These are phyloP conservation scores for Listronotus bonariensis DNA, from an alignment of 1,140 invertebrate species.

Conservation along the genomic window DNA sequence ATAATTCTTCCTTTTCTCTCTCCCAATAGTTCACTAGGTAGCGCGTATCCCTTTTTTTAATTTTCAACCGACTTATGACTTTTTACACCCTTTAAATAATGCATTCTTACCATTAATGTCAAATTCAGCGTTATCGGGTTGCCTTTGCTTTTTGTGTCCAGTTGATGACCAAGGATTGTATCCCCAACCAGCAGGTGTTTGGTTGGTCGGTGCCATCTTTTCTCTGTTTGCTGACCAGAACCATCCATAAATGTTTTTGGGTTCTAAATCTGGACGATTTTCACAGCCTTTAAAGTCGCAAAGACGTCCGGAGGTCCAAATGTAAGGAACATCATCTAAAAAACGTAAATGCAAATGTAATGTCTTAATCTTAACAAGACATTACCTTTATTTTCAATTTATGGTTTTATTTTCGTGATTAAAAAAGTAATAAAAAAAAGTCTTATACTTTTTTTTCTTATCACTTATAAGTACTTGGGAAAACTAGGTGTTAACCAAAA, in stretches of 20 bases:
- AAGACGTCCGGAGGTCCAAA: slow-evolving; percentile 87
- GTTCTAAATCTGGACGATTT: slow-evolving; percentile 81
- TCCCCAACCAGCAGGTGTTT: slow-evolving; percentile 67
- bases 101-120: slow-evolving; percentile 74
- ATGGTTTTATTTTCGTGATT: no score
- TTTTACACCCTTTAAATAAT: neutral
- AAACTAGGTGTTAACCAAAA: no score
- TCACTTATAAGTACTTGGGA: no score
- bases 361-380: no score
- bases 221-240: slow-evolving; percentile 91
- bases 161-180: slow-evolving; percentile 88
- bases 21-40: no score
- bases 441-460: no score
- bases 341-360: slow-evolving; percentile 22
- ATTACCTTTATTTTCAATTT: no score
- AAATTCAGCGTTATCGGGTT: slow-evolving; percentile 90
- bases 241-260: slow-evolving; percentile 84
- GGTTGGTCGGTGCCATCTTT: slow-evolving; percentile 85
- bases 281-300: slow-evolving; percentile 94
- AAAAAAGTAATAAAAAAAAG: no score
- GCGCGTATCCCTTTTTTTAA: no score
- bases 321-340: slow-evolving; percentile 86
- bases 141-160: slow-evolving; percentile 83
- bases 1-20: no score
- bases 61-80: neutral